A percentile compares a stretch with the other conserved stretches of the same genome.
Conservation (phyloP, 2,888 invertebrate genomes). For the Chironomus tentans region DNA sequence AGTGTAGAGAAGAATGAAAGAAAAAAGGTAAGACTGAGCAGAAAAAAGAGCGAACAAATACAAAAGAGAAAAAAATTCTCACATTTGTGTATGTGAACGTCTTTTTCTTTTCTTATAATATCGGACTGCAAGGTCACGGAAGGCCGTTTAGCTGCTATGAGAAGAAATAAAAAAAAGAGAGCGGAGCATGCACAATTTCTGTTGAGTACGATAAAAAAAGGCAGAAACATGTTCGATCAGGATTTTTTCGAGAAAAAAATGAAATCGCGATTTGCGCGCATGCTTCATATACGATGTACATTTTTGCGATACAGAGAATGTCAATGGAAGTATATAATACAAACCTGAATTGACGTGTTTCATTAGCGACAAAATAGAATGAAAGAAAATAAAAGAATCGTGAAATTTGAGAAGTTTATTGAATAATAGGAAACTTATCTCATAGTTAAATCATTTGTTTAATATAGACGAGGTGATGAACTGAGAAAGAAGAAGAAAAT, state of each 20-base stretch:
- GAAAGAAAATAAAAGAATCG: background rate
- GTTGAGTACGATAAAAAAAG: no score
- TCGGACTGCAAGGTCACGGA: constrained; percentile 30
- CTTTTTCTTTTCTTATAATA: constrained; percentile 15
- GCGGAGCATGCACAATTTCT: background rate
- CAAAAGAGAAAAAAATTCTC: background rate
- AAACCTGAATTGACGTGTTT: background rate
- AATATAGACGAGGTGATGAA: background rate
- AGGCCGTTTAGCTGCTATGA: constrained; percentile 25
- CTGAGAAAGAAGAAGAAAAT: background rate
- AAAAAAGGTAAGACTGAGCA: background rate
- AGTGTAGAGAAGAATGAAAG: background rate
- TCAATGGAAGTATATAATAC: background rate
- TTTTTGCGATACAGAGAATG: background rate
- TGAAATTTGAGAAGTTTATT: constrained; percentile 12
- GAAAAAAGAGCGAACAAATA: background rate
- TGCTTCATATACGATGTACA: background rate
- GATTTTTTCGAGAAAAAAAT: background rate
- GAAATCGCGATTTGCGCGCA: no score
- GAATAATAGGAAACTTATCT: background rate
- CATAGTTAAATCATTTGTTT: background rate
- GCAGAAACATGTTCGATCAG: background rate
- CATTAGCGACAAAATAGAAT: no score
- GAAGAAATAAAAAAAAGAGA: background rate
- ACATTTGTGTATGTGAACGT: constrained; percentile 10